Evolutionary conservation across 2,888 invertebrate genomes (phyloP).

Genomic region (Xestia rhomboidea): DNA sequence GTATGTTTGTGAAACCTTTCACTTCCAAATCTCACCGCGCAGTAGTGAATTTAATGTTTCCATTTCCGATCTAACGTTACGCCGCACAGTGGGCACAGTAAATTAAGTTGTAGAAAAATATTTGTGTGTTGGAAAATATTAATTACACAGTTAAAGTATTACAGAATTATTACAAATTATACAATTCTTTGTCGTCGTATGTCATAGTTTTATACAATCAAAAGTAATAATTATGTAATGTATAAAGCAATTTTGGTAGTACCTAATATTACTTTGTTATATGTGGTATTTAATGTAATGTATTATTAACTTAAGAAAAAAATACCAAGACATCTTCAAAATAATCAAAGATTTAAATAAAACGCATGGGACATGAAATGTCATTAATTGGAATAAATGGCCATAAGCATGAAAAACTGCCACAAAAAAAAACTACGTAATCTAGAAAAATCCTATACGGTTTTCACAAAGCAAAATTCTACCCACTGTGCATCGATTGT

Average conservation of each 20-base stretch:
- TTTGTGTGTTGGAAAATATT: neutral
- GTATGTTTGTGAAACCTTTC: slow-evolving; percentile 66
- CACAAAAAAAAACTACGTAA: neutral
- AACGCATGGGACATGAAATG: neutral
- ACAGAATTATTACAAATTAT: neutral
- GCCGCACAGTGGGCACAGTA: slow-evolving; percentile 57
- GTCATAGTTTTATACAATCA: neutral
- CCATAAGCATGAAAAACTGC: neutral
- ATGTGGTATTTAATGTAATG: neutral
- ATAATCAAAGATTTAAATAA: neutral
- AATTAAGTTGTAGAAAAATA: slow-evolving; percentile 1
- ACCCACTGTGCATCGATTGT: slow-evolving; percentile 78
- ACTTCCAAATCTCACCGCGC: slow-evolving; percentile 68
- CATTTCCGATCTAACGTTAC: slow-evolving; percentile 72
- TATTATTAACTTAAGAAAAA: neutral
- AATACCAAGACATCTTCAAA: neutral
- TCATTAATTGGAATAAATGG: too few species aligned
- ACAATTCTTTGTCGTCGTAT: neutral
- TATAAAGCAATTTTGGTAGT: neutral
- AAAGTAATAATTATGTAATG: neutral
- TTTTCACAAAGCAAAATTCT: neutral
- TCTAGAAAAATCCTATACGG: neutral
- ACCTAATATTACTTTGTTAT: neutral
- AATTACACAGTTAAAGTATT: neutral
- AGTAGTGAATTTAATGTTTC: slow-evolving; percentile 71